Evolutionary conservation across 2,113 vertebrate species (phyloP), one percentile per base, ranked within the genome.

Genomic region (Toxotes jaculatrix): DNA sequence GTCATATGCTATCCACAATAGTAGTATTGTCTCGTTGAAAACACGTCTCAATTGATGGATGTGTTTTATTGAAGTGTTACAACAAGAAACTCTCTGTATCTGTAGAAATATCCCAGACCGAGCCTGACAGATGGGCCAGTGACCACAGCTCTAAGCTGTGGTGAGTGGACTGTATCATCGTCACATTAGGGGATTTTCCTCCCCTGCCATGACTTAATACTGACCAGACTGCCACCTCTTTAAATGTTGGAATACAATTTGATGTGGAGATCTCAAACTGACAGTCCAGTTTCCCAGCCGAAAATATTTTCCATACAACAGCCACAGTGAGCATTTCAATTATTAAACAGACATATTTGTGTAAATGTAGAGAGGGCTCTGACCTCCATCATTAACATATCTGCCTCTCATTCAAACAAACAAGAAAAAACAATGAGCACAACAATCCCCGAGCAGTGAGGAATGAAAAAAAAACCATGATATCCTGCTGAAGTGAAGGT

Each of bases 171-270:
- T 16, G 60, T 85, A 88, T 92, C 92, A 91, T 77, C 65, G 71
- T 82, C 76, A 88, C 88, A 89, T 89, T 83, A 83, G 85, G 76
- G 87, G 91, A 93, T 94, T 94, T 94, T 90, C 78, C 74, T 85
- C 74, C 84, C 51, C 82, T 45, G 86, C 71, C 66, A 63, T 76
- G 82, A 83, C 80, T 87, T 72, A 78, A 82, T 34, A 31, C 59
- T 31, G 56, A 77, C 43, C 74, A 60, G 66, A 23, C 73, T 59
- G 45, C 61, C 71, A 43, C 61, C 74, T 77, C 32, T 79, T 64
- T 78, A 64, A 74, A 82, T 2, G 42, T 51, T 77, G 53, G 10
- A 72, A 31, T 4, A n/a, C 32, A 79, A 74, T 40, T 45, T 56
- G 57, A 68, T 83, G 57, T 73, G 16, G 27, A 73, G 19, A 60